These are phyloP conservation scores for Brachionus manjavacas DNA, from an alignment of 1,140 invertebrate species.

Conservation along the genomic window DNA sequence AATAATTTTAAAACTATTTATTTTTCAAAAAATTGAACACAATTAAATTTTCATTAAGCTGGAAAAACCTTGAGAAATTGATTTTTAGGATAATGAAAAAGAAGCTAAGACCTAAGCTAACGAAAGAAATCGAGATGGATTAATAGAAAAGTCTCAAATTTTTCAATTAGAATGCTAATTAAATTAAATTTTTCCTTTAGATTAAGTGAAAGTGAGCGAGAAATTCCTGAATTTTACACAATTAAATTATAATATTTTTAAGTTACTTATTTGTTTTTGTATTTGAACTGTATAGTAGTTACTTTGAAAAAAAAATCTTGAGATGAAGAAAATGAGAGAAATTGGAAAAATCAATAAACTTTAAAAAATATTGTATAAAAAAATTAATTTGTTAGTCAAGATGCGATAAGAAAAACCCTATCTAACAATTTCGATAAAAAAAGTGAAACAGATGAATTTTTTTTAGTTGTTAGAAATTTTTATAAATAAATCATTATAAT, in stretches of 20 bases:
- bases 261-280: neutral
- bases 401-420: neutral
- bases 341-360: neutral
- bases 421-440: neutral
- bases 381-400: neutral
- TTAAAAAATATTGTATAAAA: neutral
- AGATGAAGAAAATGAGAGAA: neutral
- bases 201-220: neutral
- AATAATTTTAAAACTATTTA: too few relatives aligned
- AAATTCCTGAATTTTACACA: neutral
- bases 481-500: neutral
- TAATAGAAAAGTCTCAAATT: neutral
- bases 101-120: too few relatives aligned
- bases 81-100: too few relatives aligned
- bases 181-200: neutral
- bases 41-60: too few relatives aligned
- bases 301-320: neutral
- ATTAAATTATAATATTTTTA: neutral
- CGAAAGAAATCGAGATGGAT: too few relatives aligned
- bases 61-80: too few relatives aligned
- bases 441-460: neutral
- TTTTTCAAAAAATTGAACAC: too few relatives aligned
- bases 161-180: neutral
- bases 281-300: too few relatives aligned
- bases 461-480: too few relatives aligned